phyloP scores from a whole-genome alignment of 2,888 invertebrate species.

The Drosophila fungiperda region DNA sequence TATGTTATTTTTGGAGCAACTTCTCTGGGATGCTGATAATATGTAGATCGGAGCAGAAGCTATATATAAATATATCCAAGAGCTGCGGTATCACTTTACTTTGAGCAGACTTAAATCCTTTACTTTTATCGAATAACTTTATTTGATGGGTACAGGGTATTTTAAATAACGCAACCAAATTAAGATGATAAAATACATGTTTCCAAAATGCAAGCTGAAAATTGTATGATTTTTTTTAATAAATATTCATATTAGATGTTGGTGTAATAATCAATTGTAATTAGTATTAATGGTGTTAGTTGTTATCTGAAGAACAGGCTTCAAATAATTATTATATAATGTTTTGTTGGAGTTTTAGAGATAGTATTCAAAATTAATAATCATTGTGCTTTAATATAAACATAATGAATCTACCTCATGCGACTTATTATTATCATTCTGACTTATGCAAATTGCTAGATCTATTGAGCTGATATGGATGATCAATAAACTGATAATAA shows the following conservation, averaged over 20 bases:
- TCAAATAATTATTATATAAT: neutral
- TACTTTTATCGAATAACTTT: neutral
- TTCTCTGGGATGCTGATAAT: neutral
- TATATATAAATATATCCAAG: neutral
- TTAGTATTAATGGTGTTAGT: slow-evolving; percentile 4
- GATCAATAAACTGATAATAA: slow-evolving; percentile 13
- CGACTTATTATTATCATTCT: neutral
- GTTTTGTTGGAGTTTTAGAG: neutral
- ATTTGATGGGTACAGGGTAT: slow-evolving; percentile 1
- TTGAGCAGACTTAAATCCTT: neutral
- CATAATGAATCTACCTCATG: slow-evolving; percentile 1
- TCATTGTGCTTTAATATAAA: neutral
- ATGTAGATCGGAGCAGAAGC: neutral
- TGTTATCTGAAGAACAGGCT: slow-evolving; percentile 4
- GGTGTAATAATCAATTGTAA: slow-evolving; percentile 6
- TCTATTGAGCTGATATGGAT: slow-evolving; percentile 5
- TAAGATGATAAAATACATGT: slow-evolving; percentile 1
- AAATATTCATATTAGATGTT: slow-evolving; percentile 14
- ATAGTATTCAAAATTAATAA: neutral
- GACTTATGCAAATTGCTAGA: slow-evolving; percentile 1
- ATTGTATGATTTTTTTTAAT: slow-evolving; percentile 8
- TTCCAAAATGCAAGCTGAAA: slow-evolving; percentile 19
- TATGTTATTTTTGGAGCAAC: neutral
- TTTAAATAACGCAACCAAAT: slow-evolving; percentile 4
- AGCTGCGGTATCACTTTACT: neutral